Evolutionary conservation across 2,113 vertebrate species (phyloP), one percentile per base, ranked within the genome.

Genomic region (Apus apus): DNA sequence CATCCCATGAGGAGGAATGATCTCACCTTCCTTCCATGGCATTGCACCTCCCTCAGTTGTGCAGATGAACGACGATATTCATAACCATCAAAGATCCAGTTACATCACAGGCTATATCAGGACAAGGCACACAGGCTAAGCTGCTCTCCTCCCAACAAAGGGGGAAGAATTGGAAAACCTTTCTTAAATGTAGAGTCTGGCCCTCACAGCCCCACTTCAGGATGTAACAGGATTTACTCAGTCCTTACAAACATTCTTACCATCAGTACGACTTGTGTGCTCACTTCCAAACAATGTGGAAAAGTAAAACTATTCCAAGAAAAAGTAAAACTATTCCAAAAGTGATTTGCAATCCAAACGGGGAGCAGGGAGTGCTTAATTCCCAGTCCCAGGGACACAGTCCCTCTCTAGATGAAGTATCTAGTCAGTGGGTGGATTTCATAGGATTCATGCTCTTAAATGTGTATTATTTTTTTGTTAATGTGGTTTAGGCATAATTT

Each of bases 401-500:
- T 26, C 26, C 45, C 25, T n/a, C 14, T 71, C 40, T 3, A 54
- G 21, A 21, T 30, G 43, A 54, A 79, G n/a, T 9, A 29, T 5
- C 8, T 9, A 43, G 13, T 11, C 54, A 66, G 27, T 3, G 13
- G 15, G 11, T 1, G 4, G 48, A 36, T 82, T 89, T 78, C 40
- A 45, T 2, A 8, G 54, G 36, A 57, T 50, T 53, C 4, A 23
- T 13, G 34, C 5, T 13, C 25, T 23, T 6, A 82, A 46, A 61
- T 11, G 3, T 15, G 15, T 1, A 0, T 18, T 85, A 21, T 20
- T 48, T 72, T 36, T 36, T 29, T 45, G 23, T 40, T 57, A 81
- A 43, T 3, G 10, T 0, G 0, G 6, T 26, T 70, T 15, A 76
- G 38, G 13, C 21, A 40, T 25, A 8, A 9, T 50, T 54, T 6